Base-by-base conservation (phyloP, 1,140 invertebrate species). In the Procambarus clarkii region DNA sequence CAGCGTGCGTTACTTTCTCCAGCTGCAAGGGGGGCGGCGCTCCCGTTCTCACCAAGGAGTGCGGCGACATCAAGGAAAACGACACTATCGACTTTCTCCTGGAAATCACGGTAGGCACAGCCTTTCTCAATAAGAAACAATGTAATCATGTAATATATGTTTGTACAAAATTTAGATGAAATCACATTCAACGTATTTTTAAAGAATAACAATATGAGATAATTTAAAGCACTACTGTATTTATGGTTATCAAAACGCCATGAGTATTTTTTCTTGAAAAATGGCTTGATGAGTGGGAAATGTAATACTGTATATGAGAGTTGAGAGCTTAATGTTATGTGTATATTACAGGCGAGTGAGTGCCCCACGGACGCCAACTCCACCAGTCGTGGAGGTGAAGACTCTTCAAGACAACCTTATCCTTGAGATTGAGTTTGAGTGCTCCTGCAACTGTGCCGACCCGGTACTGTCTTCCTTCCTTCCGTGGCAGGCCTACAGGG, bases 31-130 rank as follows among this genome's bases (percentile, higher is more conserved):
- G 34, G 1, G 18, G 50, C 3, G 34, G 50, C 5, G 4, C 9
- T 5, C 46, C 18, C n/a, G 9, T 11, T 3, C 18, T 77, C 60
- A 60, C 50, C 24, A 86, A 58, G 11, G 18, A 78, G 74, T 86
- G 85, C 24, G 34, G 44, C 21, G 8, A 11, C 21, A 86, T 86
- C 2, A 34, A 18, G 18, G 85, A 86, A n/a, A 18, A 45, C 18
- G 74, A 86, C 50, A 24, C 9, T 21, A 24, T 86, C 46, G 54
- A 24, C 85, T 86, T 86, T 71, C 11, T 13, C 2, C 85, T 86
- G 21, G 71, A 86, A 50, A n/a, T 86, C 34, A 86, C 48, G 85
- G 85, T 86, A 86, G 46, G 50, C 50, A 54, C 8, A 54, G 0
- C 50, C 50, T 9, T 8, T 54, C 13, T 54, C 50, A 54, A 3